A percentile compares a stretch with the other conserved stretches of the same genome.
Evolutionary conservation across 2,888 invertebrate species (phyloP).

Genomic region (Apocheima hispidaria): DNA sequence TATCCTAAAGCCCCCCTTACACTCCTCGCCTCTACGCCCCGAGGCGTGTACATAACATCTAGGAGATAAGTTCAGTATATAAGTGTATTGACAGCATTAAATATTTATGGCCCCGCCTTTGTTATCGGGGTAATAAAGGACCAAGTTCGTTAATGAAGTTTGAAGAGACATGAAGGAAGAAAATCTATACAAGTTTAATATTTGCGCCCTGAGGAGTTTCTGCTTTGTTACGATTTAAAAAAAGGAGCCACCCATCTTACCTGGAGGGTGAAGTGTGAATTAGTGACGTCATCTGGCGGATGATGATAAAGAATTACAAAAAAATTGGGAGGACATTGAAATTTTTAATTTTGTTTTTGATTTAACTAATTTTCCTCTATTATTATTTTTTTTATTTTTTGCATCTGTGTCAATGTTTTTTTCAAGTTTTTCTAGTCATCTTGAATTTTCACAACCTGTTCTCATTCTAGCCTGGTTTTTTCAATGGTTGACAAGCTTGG

Average conservation of each 20-base stretch:
- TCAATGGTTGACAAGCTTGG: too few relatives aligned
- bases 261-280: too few relatives aligned
- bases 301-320: too few relatives aligned
- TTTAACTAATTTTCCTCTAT: too few relatives aligned
- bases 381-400: too few relatives aligned
- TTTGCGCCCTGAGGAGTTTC: neutral
- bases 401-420: too few relatives aligned
- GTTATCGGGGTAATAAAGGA: conserved; percentile 66
- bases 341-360: too few relatives aligned
- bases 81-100: conserved; percentile 81
- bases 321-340: too few relatives aligned
- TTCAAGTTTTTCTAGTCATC: too few relatives aligned
- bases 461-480: too few relatives aligned
- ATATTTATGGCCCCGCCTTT: conserved; percentile 81
- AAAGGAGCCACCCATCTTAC: neutral
- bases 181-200: conserved; percentile 15
- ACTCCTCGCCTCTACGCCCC: conserved; percentile 72
- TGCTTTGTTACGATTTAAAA: neutral
- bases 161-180: conserved; percentile 19
- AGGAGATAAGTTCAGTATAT: conserved; percentile 77
- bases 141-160: conserved; percentile 36
- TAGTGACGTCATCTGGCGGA: too few relatives aligned
- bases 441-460: too few relatives aligned
- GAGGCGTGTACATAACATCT: conserved; percentile 84
- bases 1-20: conserved; percentile 47